Conservation (phyloP, 2,113 vertebrate species). For the Acanthisitta chloris region DNA sequence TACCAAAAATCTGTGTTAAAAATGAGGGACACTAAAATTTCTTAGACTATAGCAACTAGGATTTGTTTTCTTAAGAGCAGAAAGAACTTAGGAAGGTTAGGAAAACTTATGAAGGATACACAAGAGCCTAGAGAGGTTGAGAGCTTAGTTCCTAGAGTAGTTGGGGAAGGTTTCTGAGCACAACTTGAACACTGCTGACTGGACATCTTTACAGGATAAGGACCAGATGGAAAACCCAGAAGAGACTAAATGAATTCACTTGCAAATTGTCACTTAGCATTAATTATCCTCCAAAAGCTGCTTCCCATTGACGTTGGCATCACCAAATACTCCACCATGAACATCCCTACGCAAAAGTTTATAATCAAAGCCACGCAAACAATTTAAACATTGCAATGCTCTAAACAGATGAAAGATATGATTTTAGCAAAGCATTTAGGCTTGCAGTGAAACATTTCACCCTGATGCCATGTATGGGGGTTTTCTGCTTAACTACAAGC, state of each 20-base stretch:
- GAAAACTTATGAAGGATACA: not conserved
- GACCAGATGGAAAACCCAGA: constrained; percentile 70
- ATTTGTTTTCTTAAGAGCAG: not conserved
- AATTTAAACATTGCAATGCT: constrained; percentile 31
- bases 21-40: not conserved
- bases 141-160: not conserved
- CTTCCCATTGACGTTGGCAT: constrained; percentile 29
- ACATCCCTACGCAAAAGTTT: constrained; percentile 41
- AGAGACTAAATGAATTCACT: constrained; percentile 58
- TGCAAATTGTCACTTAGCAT: constrained; percentile 49
- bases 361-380: constrained; percentile 47
- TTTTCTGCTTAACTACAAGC: constrained; percentile 41
- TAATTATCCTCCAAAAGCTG: constrained; percentile 59
- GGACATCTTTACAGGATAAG: constrained; percentile 57
- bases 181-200: constrained; percentile 51
- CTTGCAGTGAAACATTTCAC: constrained; percentile 36
- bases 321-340: constrained; percentile 13
- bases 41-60: not conserved
- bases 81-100: not conserved
- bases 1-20: not conserved
- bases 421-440: constrained; percentile 46
- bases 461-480: constrained; percentile 4
- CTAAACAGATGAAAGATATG: constrained; percentile 62
- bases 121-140: not conserved
- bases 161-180: not conserved